phyloP scores from a whole-genome alignment of 2,797 vertebrate genomes.

The Spondyliosoma cantharus region DNA sequence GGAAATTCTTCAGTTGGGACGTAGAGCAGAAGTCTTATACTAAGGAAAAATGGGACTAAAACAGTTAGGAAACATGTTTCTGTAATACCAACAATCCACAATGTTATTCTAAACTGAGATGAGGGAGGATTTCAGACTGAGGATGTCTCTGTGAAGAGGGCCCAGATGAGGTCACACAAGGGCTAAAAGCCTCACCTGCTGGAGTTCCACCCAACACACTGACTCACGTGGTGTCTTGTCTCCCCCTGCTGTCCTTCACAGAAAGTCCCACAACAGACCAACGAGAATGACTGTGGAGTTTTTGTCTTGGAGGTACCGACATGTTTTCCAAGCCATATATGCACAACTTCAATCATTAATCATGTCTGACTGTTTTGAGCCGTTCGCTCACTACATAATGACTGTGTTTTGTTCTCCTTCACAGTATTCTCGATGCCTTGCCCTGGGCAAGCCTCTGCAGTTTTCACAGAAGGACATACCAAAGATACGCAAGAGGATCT shows the following conservation, averaged over 20 bases:
- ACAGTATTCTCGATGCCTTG: conserved; percentile 98
- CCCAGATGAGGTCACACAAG: background rate
- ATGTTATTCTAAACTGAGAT: no score
- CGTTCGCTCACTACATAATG: background rate
- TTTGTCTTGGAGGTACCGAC: conserved; percentile 94
- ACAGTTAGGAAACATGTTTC: no score
- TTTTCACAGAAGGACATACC: conserved; percentile 98
- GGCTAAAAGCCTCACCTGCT: background rate
- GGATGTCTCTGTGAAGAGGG: no score
- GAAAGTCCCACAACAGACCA: conserved; percentile 97
- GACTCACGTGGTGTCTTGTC: conserved; percentile 32
- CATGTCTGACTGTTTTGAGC: background rate
- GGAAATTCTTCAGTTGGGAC: no score
- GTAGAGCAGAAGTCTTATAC: no score
- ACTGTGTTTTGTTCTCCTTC: background rate
- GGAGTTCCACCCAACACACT: background rate
- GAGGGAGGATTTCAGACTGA: no score
- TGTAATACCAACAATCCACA: no score
- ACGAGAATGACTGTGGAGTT: conserved; percentile 98
- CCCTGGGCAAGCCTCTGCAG: conserved; percentile 90
- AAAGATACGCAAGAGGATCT: conserved; percentile 94
- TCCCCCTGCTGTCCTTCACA: conserved; percentile 70
- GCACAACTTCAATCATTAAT: rapidly evolving
- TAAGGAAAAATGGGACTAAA: no score
- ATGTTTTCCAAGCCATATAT: background rate